Evolutionary conservation across 2,888 invertebrate genomes (phyloP), one percentile per base, ranked within the genome.

Genomic region (Julus scanicus): DNA sequence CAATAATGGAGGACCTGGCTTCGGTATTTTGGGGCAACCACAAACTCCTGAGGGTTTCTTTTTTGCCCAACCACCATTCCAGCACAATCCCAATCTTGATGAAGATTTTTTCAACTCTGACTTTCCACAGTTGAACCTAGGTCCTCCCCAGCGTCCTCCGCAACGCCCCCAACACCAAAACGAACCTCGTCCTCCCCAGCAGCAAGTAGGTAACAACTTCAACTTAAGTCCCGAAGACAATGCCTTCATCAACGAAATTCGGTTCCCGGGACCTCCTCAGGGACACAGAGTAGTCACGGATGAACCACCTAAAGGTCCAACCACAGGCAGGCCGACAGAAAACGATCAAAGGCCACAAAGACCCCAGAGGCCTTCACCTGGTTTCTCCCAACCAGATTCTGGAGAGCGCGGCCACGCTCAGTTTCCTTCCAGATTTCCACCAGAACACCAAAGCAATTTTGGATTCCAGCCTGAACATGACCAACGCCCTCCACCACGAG

Each of bases 241-340:
- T 37, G 80, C 85, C n/a, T 48, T 88, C 20, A 63, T 71, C 13
- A 63, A 86, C 29, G 88, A 88, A 17, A 86, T 88, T 9, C 71
- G 86, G 17, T 88, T 88, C 17, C 88, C 88, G 20, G 88, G 88
- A 20, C 88, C 88, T n/a, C 88, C 88, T 17, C 71, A 71, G 49
- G 11, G 71, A 9, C 71, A 71, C 2, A 29, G 29, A 29, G 11
- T 40, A n/a, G 49, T 86, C 85, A 40, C 86, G 39, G 37, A 2
- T 49, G 15, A n/a, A 0, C 84, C 48, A 40, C 49, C 84, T 39
- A 49, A 13, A 49, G 86, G 20, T 20, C 48, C 85, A 40, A 40
- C 40, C 40, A 49, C 85, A 8, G 85, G 40, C 44, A 44, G 86
- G 20, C 86, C 49, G 9, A 20, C 49, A n/a, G 86, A 29, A 49